Conservation (phyloP, 2,797 vertebrate species). For the Parauchenoglanis ngamensis region DNA sequence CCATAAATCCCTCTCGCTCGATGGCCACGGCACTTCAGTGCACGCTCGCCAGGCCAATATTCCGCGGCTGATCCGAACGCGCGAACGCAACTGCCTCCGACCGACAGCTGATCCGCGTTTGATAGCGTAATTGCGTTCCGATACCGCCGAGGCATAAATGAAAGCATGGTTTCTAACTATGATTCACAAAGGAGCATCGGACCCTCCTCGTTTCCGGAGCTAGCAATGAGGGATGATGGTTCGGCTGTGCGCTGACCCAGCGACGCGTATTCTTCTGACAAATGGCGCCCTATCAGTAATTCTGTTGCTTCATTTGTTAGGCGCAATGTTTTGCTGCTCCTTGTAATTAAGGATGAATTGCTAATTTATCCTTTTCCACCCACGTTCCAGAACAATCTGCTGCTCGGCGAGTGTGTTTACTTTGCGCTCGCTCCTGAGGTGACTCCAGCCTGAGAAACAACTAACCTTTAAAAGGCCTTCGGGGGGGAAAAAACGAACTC, state of each 20-base stretch:
- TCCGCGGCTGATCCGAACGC: constrained; percentile 50
- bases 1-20: constrained; percentile 72
- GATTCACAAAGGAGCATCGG: too few species aligned
- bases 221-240: constrained; percentile 39
- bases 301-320: constrained; percentile 55
- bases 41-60: constrained; percentile 64
- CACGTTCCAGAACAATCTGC: constrained; percentile 44
- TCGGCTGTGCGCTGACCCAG: constrained; percentile 26
- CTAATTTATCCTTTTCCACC: constrained; percentile 59
- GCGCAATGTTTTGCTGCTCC: constrained; percentile 48
- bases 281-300: constrained; percentile 36
- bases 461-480: constrained; percentile 56
- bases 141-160: not conserved
- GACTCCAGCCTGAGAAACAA: not conserved
- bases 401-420: constrained; percentile 36
- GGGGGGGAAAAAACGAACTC: too few species aligned
- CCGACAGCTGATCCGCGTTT: not conserved
- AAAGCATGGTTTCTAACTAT: not conserved
- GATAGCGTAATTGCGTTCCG: not conserved
- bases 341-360: constrained; percentile 61
- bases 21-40: constrained; percentile 66
- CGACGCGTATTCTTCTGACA: constrained; percentile 29
- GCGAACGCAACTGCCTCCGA: not conserved
- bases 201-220: not conserved
- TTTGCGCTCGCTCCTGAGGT: not conserved